A percentile compares a stretch with the other conserved stretches of the same genome.
phyloP scores from a whole-genome alignment of 2,113 vertebrate species.

The Hemichromis elongatus region DNA sequence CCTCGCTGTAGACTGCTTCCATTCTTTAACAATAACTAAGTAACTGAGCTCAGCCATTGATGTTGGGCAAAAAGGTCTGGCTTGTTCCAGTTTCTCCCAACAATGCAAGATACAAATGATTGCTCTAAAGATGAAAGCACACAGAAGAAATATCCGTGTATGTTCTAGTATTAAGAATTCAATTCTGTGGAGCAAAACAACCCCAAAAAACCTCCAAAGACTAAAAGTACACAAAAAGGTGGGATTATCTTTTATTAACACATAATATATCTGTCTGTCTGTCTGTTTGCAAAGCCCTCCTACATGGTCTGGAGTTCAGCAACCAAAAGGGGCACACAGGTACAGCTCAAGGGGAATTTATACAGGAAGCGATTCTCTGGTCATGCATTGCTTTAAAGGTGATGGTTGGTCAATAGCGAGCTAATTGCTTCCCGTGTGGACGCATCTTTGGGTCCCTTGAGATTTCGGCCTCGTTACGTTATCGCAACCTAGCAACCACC shows the following conservation, averaged over 20 bases:
- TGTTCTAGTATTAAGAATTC: not conserved
- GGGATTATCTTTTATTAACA: not conserved
- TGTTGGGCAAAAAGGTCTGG: not conserved
- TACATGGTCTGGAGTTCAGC: not conserved
- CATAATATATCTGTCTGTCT: not conserved
- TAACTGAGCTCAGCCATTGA: not conserved
- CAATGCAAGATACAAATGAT: not conserved
- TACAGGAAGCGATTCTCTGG: accelerated
- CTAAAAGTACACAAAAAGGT: not conserved
- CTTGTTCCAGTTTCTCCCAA: not conserved
- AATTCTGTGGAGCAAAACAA: not conserved
- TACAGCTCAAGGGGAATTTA: not conserved
- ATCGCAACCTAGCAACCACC: not conserved
- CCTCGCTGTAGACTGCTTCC: not conserved
- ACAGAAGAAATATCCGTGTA: not conserved
- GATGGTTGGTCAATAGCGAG: not conserved
- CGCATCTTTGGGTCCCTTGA: not conserved
- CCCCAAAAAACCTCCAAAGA: not conserved
- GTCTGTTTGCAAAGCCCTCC: not conserved
- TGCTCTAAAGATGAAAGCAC: not conserved
- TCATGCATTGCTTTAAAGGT: not conserved
- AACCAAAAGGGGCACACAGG: not conserved
- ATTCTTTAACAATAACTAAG: not conserved
- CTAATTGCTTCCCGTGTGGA: not conserved
- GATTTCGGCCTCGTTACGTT: not conserved